Base-by-base conservation (phyloP, 1,140 invertebrate genomes). In the Neuroterus valhalla region DNA sequence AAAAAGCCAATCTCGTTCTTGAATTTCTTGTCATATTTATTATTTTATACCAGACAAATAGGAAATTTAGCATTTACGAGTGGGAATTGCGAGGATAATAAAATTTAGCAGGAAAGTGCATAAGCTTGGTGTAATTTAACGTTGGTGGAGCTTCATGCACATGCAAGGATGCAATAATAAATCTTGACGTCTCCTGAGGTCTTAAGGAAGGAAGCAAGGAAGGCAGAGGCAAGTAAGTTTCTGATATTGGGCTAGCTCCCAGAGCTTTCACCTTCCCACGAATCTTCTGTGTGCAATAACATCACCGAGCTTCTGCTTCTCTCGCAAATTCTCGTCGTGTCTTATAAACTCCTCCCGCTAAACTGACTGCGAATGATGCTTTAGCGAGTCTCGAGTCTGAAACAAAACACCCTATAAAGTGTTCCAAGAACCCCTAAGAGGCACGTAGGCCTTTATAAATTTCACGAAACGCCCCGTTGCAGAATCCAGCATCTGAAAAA, bases 391-490 rank as follows among this genome's bases (percentile, higher is more conserved):
- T 75, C 71, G 74, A 80, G 75, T 67, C 76, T 79, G 79, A 85
- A 84, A 87, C 85, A 85, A 83, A 87, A 86, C 82, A 86, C 82
- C 81, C 81, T 75, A 82, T 85, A 85, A 87, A 85, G 80, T 84
- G 83, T 83, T 83, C 78, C 80, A 72, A 75, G 68, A 77, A 74
- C 77, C 76, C 73, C 74, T 50, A 73, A 82, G 81, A 83, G 83
- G 74, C 84, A 87, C 85, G 81, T 84, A 86, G 85, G 83, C 86
- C 80, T 89, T 89, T 88, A 88, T 88, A 89, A 89, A 89, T 89
- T 89, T 87, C 78, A 73, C 75, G 76, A 80, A 75, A 76, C 72
- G 76, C 76, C 75, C 76, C 72, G 72, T 75, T 69, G 70, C 52
- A 81, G 80, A 78, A 81, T 79, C 77, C 82, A 79, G 82, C 81